Conservation (phyloP, 2,888 invertebrate genomes). For the Agriopis marginaria region DNA sequence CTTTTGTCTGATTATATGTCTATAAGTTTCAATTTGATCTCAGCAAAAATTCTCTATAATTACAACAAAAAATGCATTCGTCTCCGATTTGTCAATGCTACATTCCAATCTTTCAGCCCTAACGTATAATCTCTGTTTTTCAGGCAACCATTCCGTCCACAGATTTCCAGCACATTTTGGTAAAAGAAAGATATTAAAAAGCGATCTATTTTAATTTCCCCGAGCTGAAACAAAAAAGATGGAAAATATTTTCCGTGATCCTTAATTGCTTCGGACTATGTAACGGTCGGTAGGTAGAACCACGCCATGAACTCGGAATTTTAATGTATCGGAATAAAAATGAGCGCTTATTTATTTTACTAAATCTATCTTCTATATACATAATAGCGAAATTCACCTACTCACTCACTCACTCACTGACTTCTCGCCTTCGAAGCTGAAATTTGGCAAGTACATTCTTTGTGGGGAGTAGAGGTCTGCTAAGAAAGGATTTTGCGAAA, state of each 20-base stretch:
- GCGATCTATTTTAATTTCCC: slow-evolving; percentile 58
- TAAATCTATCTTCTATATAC: no score
- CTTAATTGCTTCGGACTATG: slow-evolving; percentile 56
- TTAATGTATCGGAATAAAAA: slow-evolving; percentile 10
- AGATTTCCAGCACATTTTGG: slow-evolving; percentile 42
- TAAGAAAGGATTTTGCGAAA: no score
- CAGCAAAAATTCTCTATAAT: neutral
- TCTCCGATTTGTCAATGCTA: neutral
- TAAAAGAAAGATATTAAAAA: slow-evolving; percentile 52
- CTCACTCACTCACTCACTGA: no score
- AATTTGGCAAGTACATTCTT: no score
- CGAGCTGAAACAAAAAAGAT: slow-evolving; percentile 52
- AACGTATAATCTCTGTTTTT: slow-evolving; percentile 29
- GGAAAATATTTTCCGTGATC: slow-evolving; percentile 53
- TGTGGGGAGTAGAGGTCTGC: no score
- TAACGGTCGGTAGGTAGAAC: slow-evolving; percentile 24
- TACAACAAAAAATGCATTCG: neutral
- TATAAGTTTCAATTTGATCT: no score
- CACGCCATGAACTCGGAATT: slow-evolving; percentile 6
- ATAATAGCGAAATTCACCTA: no score
- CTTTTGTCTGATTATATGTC: no score
- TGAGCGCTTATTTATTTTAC: no score
- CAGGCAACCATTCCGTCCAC: slow-evolving; percentile 20
- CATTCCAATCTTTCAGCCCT: neutral
- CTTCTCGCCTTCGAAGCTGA: no score